A percentile compares a stretch with the other conserved stretches of the same genome.
These are phyloP conservation scores for Parotocinclus haroldoi DNA, from an alignment of 2,797 vertebrate species.

Conservation along the genomic window DNA sequence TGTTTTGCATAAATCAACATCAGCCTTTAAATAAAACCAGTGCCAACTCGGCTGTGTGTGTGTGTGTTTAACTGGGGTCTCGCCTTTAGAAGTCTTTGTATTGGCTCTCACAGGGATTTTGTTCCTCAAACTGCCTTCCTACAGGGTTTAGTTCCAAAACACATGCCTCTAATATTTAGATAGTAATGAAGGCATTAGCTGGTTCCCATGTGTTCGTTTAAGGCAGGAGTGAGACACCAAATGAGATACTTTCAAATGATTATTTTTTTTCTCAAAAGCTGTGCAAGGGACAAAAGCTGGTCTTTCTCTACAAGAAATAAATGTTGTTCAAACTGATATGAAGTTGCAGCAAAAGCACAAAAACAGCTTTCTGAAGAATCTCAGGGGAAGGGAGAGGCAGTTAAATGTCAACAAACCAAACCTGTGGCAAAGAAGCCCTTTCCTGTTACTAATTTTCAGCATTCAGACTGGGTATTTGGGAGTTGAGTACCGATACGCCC, in stretches of 20 bases:
- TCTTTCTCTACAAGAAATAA: neutral
- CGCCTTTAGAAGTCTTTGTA: too few species aligned
- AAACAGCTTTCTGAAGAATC: neutral
- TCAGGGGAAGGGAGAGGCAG: neutral
- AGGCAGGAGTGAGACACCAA: neutral
- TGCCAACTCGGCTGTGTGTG: too few species aligned
- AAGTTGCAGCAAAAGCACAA: neutral
- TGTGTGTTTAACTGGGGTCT: too few species aligned
- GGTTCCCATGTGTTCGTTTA: neutral
- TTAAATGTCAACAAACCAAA: constrained; percentile 15
- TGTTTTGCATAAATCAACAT: too few species aligned
- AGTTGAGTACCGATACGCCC: neutral
- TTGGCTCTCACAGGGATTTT: neutral
- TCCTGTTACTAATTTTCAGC: neutral
- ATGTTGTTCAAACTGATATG: neutral
- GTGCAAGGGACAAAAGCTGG: too few species aligned
- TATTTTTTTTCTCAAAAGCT: too few species aligned
- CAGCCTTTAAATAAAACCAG: too few species aligned
- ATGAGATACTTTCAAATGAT: neutral
- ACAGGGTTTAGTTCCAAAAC: constrained; percentile 3
- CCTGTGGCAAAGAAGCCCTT: constrained; percentile 15
- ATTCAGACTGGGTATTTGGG: neutral
- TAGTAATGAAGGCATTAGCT: constrained; percentile 7
- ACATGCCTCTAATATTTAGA: constrained; percentile 5
- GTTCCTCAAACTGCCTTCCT: neutral